A percentile compares a stretch with the other conserved stretches of the same genome.
phyloP scores from a whole-genome alignment of 1,140 invertebrate genomes.

The Aphaenogaster ashmeadi region DNA sequence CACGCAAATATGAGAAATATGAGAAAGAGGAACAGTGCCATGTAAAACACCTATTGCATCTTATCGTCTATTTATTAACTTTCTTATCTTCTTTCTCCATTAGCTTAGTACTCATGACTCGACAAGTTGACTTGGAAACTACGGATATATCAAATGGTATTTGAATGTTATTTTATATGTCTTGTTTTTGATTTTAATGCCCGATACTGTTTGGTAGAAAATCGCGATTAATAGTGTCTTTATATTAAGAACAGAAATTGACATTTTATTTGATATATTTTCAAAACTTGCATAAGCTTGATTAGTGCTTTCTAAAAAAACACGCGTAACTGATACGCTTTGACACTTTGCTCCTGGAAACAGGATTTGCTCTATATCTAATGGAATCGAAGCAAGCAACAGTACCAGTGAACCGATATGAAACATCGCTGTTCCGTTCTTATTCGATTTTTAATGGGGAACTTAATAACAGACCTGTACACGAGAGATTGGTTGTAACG shows the following conservation, averaged over 20 bases:
- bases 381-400: conserved; percentile 10
- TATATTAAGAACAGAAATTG: neutral
- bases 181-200: neutral
- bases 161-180: neutral
- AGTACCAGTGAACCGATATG: neutral
- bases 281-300: neutral
- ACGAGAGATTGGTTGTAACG: conserved; percentile 40
- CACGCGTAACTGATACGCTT: neutral
- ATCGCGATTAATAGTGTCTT: neutral
- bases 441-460: conserved; percentile 30
- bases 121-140: neutral
- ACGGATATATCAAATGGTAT: neutral
- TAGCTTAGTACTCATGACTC: neutral
- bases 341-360: conserved; percentile 31
- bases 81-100: neutral
- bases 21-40: neutral
- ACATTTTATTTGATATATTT: neutral
- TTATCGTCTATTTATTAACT: conserved; percentile 12
- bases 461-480: conserved; percentile 47
- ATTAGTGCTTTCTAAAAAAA: neutral
- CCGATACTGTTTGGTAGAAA: neutral
- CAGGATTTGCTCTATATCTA: conserved; percentile 39
- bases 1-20: neutral
- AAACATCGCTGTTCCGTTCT: conserved; percentile 32
- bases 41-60: conserved; percentile 7